Base-by-base conservation (phyloP, 2,888 invertebrate species). In the Macropis europaea region DNA sequence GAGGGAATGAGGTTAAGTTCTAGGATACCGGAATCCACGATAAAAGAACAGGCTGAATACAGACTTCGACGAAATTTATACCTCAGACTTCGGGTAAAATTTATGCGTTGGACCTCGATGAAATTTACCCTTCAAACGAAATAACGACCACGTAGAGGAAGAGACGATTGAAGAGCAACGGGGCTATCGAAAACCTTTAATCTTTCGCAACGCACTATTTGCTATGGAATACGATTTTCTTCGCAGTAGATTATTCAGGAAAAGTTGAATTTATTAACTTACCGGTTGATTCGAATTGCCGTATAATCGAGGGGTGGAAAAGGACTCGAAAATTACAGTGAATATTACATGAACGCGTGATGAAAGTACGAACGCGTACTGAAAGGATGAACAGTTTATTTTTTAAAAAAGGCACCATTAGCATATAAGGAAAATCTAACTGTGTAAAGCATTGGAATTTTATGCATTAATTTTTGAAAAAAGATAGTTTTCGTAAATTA, bases 1-100 rank as follows among this genome's bases (percentile, higher is more conserved):
- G 45, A 34, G 47, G 38, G 54, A 75, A 75, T 54, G 52, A 68
- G 73, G 62, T 79, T 81, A 77, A 79, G 74, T 81, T 79, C 78
- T 73, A 73, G 70, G 67, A 80, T 77, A 67, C 45, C 63, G 52
- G 67, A 54, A 77, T 74, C 61, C 63, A 61, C 28, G 80, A n/a
- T 32, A 28, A 57, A 40, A 68, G 60, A 60, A 73, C 66, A 72
- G 57, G 43, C 32, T 34, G 50, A 50, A 30, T 60, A 53, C 59
- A 42, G 64, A 73, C 54, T 43, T 26, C 15, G 22, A 2, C 24
- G 57, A 38, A 69, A 69, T 69, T 69, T 68, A 68, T 68, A 43
- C 56, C 48, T 30, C 54, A 30, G 71, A 60, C 47, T 28, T 30
- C 36, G 47, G 17, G 52, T 53, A 6, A 53, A 53, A 53, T 53